phyloP scores from a whole-genome alignment of 2,888 invertebrate genomes.

The Drepanosiphum platanoidis region DNA sequence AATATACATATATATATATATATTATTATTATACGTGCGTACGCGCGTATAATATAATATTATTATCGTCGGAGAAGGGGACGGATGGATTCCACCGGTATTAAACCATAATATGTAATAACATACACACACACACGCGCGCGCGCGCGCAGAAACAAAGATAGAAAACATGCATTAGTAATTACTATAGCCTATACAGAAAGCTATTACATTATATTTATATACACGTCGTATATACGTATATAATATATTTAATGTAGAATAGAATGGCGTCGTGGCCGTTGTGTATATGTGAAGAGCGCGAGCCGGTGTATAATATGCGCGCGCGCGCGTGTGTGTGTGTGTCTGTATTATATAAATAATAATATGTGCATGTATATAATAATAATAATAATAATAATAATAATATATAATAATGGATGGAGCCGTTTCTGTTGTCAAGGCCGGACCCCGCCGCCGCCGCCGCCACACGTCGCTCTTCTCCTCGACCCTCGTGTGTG shows the following conservation, averaged over 20 bases:
- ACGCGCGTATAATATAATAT: no score
- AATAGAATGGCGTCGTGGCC: slow-evolving; percentile 54
- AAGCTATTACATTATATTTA: slow-evolving; percentile 59
- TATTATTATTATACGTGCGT: background rate
- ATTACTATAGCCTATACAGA: slow-evolving; percentile 53
- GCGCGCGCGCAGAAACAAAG: slow-evolving; percentile 45
- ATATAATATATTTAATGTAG: slow-evolving; percentile 42
- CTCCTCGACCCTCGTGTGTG: background rate
- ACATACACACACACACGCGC: slow-evolving; percentile 1
- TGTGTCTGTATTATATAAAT: slow-evolving; percentile 51
- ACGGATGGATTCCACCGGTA: slow-evolving; percentile 45
- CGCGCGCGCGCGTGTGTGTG: background rate
- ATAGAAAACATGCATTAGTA: slow-evolving; percentile 60
- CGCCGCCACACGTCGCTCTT: background rate
- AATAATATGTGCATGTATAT: slow-evolving; percentile 55
- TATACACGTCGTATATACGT: background rate
- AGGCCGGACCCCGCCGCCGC: slow-evolving; percentile 55
- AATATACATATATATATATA: background rate
- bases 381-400: slow-evolving; percentile 49
- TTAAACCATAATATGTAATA: slow-evolving; percentile 51
- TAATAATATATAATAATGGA: slow-evolving; percentile 61
- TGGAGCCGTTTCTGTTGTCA: slow-evolving; percentile 61
- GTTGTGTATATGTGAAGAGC: slow-evolving; percentile 14
- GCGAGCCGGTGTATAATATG: no score
- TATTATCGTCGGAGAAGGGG: slow-evolving; percentile 16